A percentile compares a stretch with the other conserved stretches of the same genome.
These are phyloP conservation scores for Actinia tenebrosa DNA, from an alignment of 64 coral and sea anemone genomes.

Conservation along the genomic window DNA sequence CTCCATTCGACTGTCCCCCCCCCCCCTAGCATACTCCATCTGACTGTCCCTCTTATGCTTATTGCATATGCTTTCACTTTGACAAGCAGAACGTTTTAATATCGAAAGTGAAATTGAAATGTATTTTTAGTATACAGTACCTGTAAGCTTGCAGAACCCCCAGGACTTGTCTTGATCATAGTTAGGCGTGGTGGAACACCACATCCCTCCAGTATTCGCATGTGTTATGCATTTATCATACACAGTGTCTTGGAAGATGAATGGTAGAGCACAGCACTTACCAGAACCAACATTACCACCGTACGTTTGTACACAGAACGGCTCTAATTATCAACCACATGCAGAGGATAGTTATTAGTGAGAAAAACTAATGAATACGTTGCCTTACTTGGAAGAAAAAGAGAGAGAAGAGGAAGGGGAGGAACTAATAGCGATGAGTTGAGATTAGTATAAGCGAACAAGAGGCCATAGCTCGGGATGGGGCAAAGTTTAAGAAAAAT, in stretches of 20 bases:
- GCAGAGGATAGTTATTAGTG: background rate
- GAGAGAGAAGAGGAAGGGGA: too few relatives aligned
- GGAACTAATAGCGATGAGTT: too few relatives aligned
- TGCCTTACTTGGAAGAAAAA: too few relatives aligned
- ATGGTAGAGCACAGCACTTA: conserved; percentile 55
- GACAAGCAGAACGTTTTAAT: too few relatives aligned
- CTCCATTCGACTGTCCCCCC: background rate
- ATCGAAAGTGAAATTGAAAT: background rate
- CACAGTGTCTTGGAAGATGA: conserved; percentile 43
- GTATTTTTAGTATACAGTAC: background rate
- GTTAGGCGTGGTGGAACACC: conserved; percentile 67
- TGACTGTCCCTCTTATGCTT: too few relatives aligned
- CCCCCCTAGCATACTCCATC: too few relatives aligned
- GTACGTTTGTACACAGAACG: conserved; percentile 21
- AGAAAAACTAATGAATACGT: background rate
- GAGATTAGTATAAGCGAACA: too few relatives aligned
- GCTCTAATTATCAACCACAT: background rate
- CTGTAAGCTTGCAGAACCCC: conserved; percentile 62
- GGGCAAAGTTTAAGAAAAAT: too few relatives aligned
- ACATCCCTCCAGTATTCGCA: conserved; percentile 32
- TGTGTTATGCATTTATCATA: conserved; percentile 35
- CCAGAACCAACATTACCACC: conserved; percentile 14
- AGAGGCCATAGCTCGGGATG: too few relatives aligned
- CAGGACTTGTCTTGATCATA: conserved; percentile 59
- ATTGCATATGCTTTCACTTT: too few relatives aligned